These are phyloP conservation scores for Thyatira batis DNA, from an alignment of 2,888 invertebrate species.

Conservation along the genomic window DNA sequence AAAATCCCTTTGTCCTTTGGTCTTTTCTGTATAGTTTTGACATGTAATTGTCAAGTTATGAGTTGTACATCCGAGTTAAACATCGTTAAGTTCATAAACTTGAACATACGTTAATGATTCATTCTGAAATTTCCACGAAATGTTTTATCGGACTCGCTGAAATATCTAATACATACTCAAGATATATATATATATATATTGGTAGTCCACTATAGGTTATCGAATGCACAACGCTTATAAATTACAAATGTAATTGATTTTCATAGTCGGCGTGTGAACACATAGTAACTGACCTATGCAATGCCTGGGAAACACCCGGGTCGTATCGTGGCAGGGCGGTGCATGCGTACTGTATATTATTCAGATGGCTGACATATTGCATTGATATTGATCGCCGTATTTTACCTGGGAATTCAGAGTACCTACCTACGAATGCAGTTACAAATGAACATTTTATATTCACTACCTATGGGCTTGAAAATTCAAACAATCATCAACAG, in stretches of 20 bases:
- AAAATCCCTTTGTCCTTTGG: conserved; percentile 47
- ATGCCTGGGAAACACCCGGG: conserved; percentile 44
- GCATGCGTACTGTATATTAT: conserved; percentile 60
- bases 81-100: no score
- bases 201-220: background rate
- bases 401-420: background rate
- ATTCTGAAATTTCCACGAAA: no score
- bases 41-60: conserved; percentile 14
- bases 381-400: conserved; percentile 53
- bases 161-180: background rate
- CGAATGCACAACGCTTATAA: conserved; percentile 1
- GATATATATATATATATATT: background rate
- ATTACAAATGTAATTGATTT: conserved; percentile 6
- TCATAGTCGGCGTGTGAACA: conserved; percentile 27
- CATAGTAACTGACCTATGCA: conserved; percentile 67
- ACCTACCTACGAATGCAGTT: conserved; percentile 13
- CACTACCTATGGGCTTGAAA: conserved; percentile 22
- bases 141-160: background rate
- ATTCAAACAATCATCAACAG: background rate
- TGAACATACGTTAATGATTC: no score
- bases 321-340: conserved; percentile 37
- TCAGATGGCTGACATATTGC: conserved; percentile 50
- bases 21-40: conserved; percentile 25
- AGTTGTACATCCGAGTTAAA: background rate
- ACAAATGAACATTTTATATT: conserved; percentile 17